These are phyloP conservation scores for Crocuta crocuta DNA, from an alignment of 2,113 vertebrate genomes.

Conservation along the genomic window DNA sequence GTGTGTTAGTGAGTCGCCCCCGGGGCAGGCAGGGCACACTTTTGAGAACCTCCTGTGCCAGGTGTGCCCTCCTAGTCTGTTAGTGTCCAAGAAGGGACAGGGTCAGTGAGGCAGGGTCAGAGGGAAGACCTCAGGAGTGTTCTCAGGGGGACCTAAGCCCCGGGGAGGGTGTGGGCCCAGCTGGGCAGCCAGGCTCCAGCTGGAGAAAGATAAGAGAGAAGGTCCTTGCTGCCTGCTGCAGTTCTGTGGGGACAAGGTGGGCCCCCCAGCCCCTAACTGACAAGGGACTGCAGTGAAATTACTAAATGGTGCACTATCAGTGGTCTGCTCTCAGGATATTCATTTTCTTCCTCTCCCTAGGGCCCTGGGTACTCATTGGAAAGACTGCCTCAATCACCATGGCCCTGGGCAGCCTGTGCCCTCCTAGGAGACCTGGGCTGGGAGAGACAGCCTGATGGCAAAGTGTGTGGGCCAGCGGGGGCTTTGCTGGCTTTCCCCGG, in stretches of 20 bases:
- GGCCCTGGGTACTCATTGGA: background rate
- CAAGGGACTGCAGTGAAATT: background rate
- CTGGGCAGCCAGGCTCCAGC: accelerated
- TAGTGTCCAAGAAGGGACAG: background rate
- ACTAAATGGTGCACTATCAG: accelerated
- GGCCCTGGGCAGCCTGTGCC: accelerated
- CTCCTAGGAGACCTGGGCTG: background rate
- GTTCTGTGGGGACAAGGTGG: accelerated
- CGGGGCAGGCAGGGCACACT: accelerated
- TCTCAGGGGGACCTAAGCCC: no score
- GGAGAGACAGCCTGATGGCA: background rate
- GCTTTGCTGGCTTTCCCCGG: accelerated
- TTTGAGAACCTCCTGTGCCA: accelerated
- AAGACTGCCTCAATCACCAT: background rate
- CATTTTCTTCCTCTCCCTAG: background rate
- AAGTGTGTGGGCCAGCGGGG: background rate
- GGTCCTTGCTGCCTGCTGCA: no score
- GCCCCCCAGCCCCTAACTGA: background rate
- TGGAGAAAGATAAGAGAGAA: background rate
- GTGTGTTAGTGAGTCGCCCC: no score
- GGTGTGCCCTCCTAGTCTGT: accelerated
- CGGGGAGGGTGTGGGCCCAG: no score
- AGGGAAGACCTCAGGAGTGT: background rate
- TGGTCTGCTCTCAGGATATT: background rate
- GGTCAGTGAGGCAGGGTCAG: background rate